A percentile compares a stretch with the other conserved stretches of the same genome.
Evolutionary conservation across 1,140 invertebrate genomes (phyloP).

Genomic region (Diorhabda sublineata): DNA sequence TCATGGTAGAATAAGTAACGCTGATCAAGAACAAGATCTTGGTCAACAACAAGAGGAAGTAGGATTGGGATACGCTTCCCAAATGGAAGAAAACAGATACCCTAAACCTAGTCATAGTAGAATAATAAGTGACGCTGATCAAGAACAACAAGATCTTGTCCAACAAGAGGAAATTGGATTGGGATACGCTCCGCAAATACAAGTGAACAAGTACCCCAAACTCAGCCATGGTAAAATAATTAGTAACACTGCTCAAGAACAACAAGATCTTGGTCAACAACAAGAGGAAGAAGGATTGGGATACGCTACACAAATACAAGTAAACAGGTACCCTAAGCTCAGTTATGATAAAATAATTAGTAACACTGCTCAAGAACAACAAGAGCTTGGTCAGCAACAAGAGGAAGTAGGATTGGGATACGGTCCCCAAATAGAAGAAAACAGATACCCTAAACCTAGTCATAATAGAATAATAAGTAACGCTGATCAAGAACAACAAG

Average conservation of each 20-base stretch:
- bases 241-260: not conserved
- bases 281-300: too few relatives aligned
- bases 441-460: not conserved
- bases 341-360: not conserved
- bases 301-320: too few relatives aligned
- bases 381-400: not conserved
- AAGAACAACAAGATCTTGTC: not conserved
- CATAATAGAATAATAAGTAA: not conserved
- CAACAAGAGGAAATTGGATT: conserved; percentile 15
- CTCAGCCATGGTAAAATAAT: too few relatives aligned
- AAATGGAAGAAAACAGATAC: not conserved
- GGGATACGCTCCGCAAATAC: not conserved
- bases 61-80: not conserved
- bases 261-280: not conserved
- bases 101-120: not conserved
- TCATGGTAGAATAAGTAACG: not conserved
- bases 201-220: too few relatives aligned
- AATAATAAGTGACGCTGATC: not conserved
- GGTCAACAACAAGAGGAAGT: not conserved
- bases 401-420: not conserved
- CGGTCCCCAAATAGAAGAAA: not conserved
- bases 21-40: not conserved
- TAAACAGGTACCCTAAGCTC: too few relatives aligned
- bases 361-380: not conserved
- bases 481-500: conserved; percentile 8